Evolutionary conservation across 2,888 invertebrate species (phyloP), one percentile per base, ranked within the genome.

Genomic region (Antitype chi): DNA sequence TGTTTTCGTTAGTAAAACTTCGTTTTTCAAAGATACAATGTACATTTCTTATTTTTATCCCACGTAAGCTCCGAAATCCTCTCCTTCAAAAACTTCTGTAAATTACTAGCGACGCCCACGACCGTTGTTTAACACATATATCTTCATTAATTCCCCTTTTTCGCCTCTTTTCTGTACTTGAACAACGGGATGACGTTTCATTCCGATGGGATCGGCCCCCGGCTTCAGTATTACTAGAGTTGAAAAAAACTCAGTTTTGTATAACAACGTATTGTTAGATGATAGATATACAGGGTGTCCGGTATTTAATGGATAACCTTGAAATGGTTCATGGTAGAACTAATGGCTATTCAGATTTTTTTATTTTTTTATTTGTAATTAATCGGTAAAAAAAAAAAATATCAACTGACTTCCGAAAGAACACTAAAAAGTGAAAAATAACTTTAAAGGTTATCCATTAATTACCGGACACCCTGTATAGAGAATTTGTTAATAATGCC

Each of bases 91-190:
- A 78, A 28, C 7, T n/a, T 13, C 0, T 2, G 15, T 60, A 4
- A 66, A 66, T 73, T 60, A 60, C 32, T 8, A 7, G 25, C 57
- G 15, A 3, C n/a, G 23, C 11, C 23, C 5, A 1, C 25, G 53
- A 28, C 32, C 47, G 59, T 59, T 8, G 32, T 5, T 25, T 64
- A 17, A 59, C 23, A 71, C 28, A 79, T 78, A 79, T 15, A 55
- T 80, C 80, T 78, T 73, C 66, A 80, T 80, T 60, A 80, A 55
- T 64, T 43, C 32, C 5, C 25, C 17, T 59, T 66, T 70, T 64
- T 32, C 52, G 13, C 1, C 43, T 53, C 20, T 59, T 78, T 78
- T 79, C 32, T 11, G 5, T 15, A 2, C 20, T 32, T 53, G 15
- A 53, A 43, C 20, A 47, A 25, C 17, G 43, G 25, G 11, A 57